Conservation (phyloP, 2,797 vertebrate species). For the Nasua narica region DNA sequence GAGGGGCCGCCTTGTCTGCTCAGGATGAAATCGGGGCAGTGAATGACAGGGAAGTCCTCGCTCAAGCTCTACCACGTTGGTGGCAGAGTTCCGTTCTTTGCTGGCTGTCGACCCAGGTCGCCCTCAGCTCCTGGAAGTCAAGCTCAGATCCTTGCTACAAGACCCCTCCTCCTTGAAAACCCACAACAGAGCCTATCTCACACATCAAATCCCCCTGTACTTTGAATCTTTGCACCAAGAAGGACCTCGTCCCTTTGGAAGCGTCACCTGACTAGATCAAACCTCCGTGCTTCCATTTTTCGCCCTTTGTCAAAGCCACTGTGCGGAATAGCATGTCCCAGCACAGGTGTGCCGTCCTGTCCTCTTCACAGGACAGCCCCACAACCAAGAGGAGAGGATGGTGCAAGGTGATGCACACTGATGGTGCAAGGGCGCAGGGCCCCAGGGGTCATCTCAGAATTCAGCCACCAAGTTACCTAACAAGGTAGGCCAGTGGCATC, state of each 20-base stretch:
- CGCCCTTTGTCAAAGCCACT: neutral
- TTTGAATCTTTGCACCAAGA: neutral
- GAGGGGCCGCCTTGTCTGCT: neutral
- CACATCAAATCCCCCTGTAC: neutral
- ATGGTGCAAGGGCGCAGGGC: neutral
- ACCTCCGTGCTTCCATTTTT: neutral
- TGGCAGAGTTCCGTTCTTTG: neutral
- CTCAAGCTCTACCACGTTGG: neutral
- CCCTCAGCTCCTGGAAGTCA: neutral
- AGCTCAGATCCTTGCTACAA: neutral
- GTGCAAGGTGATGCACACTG: no score
- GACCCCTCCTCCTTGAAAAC: neutral
- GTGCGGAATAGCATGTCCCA: neutral
- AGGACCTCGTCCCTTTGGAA: neutral
- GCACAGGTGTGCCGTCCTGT: no score
- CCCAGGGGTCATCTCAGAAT: neutral
- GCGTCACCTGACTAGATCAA: neutral
- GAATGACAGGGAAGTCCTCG: neutral
- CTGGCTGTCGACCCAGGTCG: neutral
- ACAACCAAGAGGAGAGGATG: neutral
- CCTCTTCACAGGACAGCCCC: neutral
- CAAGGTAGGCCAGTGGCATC: neutral
- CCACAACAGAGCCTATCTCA: neutral
- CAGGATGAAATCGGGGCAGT: neutral
- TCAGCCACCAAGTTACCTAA: no score